Conservation (phyloP, 2,113 vertebrate genomes). For the Hystrix brachyura region DNA sequence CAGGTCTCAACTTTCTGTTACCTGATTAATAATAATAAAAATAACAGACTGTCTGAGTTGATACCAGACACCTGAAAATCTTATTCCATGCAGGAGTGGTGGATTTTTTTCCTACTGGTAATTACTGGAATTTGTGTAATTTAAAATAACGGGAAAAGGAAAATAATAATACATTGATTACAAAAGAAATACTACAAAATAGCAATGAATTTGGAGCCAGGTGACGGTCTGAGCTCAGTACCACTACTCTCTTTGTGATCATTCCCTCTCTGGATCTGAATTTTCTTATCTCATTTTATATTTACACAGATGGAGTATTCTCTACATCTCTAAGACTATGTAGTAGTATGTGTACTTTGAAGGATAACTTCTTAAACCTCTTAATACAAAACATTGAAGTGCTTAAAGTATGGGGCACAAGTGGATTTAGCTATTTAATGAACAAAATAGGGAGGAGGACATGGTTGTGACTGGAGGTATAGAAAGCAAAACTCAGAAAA, state of each 20-base stretch:
- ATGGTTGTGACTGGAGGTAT: background rate
- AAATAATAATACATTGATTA: background rate
- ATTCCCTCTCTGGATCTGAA: background rate
- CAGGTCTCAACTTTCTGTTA: constrained; percentile 33
- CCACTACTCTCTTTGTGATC: background rate
- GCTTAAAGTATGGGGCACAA: background rate
- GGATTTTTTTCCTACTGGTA: background rate
- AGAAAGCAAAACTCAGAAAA: constrained; percentile 31
- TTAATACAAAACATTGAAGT: constrained; percentile 14
- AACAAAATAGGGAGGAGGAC: background rate
- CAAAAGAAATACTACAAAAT: background rate
- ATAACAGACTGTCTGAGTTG: background rate
- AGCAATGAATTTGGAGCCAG: background rate
- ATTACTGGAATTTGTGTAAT: background rate
- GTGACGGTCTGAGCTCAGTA: background rate
- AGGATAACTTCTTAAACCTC: background rate
- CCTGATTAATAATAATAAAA: background rate
- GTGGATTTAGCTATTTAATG: constrained; percentile 34
- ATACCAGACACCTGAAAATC: background rate
- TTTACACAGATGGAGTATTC: background rate
- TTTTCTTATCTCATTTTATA: constrained; percentile 27
- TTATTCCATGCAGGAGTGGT: background rate
- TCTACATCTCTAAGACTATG: background rate
- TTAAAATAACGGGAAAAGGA: background rate
- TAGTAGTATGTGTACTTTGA: background rate